phyloP scores from a whole-genome alignment of 1,140 invertebrate species.

The Pseudomyrmex gracilis region DNA sequence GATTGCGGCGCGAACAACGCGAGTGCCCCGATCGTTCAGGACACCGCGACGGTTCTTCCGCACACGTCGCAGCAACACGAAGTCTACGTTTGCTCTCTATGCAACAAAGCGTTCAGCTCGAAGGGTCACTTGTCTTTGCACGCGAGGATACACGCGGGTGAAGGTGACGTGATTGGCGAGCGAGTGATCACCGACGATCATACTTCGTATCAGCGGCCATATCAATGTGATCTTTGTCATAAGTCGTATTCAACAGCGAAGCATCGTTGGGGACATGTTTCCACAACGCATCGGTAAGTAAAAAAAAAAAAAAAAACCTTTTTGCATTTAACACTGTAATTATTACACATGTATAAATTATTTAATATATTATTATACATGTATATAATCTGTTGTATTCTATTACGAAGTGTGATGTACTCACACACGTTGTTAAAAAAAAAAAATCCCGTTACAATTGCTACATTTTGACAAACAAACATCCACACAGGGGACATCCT shows the following conservation, averaged over 20 bases:
- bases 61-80: constrained; percentile 84
- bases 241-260: constrained; percentile 86
- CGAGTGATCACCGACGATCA: constrained; percentile 85
- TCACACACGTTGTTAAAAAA: no score
- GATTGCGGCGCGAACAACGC: constrained; percentile 61
- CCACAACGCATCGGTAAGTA: constrained; percentile 82
- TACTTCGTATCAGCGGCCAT: constrained; percentile 85
- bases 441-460: no score
- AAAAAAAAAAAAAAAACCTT: no score
- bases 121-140: constrained; percentile 86
- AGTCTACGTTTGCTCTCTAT: constrained; percentile 85
- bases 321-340: neutral
- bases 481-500: constrained; percentile 82
- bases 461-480: no score
- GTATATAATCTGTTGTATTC: no score
- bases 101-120: constrained; percentile 85
- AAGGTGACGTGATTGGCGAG: constrained; percentile 83
- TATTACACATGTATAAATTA: neutral
- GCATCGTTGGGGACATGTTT: constrained; percentile 86
- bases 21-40: neutral
- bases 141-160: constrained; percentile 84
- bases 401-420: no score
- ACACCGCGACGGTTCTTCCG: constrained; percentile 71
- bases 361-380: neutral
- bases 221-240: constrained; percentile 86